Evolutionary conservation across 1,140 invertebrate genomes (phyloP).

Genomic region (Drosophila athabasca): DNA sequence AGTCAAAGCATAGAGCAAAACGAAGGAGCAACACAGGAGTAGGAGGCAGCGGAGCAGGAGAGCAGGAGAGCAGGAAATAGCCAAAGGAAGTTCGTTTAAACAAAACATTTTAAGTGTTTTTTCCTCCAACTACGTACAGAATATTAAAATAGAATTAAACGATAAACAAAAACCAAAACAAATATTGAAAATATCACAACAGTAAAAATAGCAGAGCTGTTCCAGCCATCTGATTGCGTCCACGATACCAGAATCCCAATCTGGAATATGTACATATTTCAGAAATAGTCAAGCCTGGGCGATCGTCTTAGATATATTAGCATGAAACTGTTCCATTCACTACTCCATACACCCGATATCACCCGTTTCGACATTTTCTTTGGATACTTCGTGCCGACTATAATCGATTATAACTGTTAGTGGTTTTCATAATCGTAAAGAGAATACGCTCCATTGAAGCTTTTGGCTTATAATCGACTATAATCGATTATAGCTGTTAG

Average conservation of each 20-base stretch:
- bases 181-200: conserved; percentile 73
- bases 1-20: conserved; percentile 75
- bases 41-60: conserved; percentile 26
- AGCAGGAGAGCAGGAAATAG: conserved; percentile 31
- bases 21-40: neutral
- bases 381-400: no score
- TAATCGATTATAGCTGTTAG: no score
- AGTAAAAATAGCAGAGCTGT: conserved; percentile 44
- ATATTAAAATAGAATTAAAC: conserved; percentile 75
- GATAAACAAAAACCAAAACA: conserved; percentile 69
- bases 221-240: conserved; percentile 21
- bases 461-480: no score
- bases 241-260: neutral
- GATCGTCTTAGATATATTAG: no score
- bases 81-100: conserved; percentile 67
- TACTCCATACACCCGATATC: no score
- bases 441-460: no score
- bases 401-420: no score
- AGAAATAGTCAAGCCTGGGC: no score
- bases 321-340: no score
- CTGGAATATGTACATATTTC: neutral
- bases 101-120: conserved; percentile 81
- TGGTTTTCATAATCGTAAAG: no score
- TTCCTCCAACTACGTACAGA: conserved; percentile 81
- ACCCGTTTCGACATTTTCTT: no score